Conservation (phyloP, 1,140 invertebrate genomes). For the Gryllus bimaculatus region DNA sequence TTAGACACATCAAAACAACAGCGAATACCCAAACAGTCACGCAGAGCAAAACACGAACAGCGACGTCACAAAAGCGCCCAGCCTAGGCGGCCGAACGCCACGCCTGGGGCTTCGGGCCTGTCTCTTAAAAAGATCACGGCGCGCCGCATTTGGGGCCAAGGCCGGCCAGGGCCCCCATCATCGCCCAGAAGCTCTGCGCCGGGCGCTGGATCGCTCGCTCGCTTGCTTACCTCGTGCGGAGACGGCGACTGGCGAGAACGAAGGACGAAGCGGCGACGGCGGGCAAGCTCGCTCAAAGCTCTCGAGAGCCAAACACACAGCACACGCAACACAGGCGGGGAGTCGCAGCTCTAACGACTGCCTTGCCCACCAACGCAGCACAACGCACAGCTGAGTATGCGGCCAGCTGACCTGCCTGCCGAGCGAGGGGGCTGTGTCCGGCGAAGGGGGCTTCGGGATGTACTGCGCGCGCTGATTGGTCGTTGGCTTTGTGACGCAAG, state of each 20-base stretch:
- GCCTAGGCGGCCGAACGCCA: too few species aligned
- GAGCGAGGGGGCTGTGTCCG: not conserved
- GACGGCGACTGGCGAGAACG: not conserved
- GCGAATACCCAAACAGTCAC: not conserved
- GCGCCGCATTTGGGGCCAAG: not conserved
- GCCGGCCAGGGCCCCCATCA: not conserved
- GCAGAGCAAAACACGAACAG: not conserved
- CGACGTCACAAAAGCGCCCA: too few species aligned
- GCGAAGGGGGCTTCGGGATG: not conserved
- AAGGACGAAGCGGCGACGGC: not conserved
- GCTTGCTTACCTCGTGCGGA: not conserved
- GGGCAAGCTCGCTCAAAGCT: too few species aligned
- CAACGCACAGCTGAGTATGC: not conserved
- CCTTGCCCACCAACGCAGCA: not conserved
- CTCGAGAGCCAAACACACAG: not conserved
- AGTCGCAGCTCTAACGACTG: not conserved
- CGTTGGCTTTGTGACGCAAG: not conserved
- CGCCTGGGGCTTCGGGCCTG: not conserved
- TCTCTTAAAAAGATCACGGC: not conserved
- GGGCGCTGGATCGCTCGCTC: too few species aligned
- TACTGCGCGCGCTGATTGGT: not conserved
- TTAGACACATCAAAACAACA: not conserved
- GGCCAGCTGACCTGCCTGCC: not conserved
- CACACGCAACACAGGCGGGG: not conserved
- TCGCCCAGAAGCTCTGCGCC: not conserved